A percentile compares a stretch with the other conserved stretches of the same genome.
phyloP scores from a whole-genome alignment of 2,113 vertebrate species.

The Perca fluviatilis region DNA sequence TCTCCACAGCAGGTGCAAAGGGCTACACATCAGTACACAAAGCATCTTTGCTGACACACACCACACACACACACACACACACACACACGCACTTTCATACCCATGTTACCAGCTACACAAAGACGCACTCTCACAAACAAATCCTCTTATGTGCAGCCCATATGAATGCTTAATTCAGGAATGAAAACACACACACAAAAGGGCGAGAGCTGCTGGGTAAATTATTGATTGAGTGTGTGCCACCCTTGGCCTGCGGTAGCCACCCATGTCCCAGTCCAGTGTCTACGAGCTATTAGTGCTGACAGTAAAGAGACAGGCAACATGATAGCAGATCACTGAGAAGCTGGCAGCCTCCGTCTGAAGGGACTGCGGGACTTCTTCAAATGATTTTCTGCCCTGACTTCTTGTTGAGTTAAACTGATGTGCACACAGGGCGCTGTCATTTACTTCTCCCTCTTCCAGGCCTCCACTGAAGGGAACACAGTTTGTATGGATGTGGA shows the following conservation, averaged over 20 bases:
- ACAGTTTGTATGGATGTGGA: conserved; percentile 30
- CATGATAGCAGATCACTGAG: conserved; percentile 74
- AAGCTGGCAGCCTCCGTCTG: conserved; percentile 70
- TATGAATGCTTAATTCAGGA: conserved; percentile 59
- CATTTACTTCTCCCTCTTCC: conserved; percentile 51
- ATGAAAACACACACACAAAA: conserved; percentile 28
- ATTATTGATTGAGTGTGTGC: conserved; percentile 68
- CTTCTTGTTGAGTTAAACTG: conserved; percentile 77
- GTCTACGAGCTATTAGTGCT: conserved; percentile 71
- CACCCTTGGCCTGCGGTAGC: conserved; percentile 61
- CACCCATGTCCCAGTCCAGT: conserved; percentile 64
- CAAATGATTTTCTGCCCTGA: conserved; percentile 75
- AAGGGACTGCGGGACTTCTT: conserved; percentile 71
- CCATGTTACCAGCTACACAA: conserved; percentile 32
- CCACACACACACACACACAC: conserved; percentile 4
- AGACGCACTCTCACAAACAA: conserved; percentile 44
- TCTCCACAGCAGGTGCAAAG: conserved; percentile 73
- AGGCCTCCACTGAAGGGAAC: conserved; percentile 34
- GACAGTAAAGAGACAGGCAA: conserved; percentile 77
- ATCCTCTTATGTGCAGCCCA: conserved; percentile 57
- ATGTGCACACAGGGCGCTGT: conserved; percentile 68
- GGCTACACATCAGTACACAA: conserved; percentile 63
- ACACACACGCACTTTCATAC: neutral
- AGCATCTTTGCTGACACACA: conserved; percentile 39
- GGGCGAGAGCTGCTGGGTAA: conserved; percentile 42